Evolutionary conservation across 1,140 invertebrate species (phyloP), one percentile per base, ranked within the genome.

Genomic region (Pseudomyrmex flavicornis): DNA sequence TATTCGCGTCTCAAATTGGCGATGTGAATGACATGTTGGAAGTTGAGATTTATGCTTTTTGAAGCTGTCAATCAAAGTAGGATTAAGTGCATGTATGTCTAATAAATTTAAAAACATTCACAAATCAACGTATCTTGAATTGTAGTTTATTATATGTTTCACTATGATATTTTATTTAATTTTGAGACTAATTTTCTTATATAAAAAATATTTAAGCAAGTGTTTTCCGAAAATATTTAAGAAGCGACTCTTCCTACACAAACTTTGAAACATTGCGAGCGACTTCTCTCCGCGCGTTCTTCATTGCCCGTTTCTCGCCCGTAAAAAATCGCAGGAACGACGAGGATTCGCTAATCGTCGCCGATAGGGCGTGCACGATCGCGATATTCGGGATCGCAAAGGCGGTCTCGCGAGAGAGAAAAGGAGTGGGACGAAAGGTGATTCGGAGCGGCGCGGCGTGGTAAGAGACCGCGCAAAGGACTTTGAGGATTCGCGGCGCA

Each of bases 401-500:
- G 83, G 84, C 80, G 63, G 46, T 2, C 46, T 73, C 15, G 22
- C 8, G 15, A 48, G 17, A 74, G 58, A 74, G 58, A 56, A 82
- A 68, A 82, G 73, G 58, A 50, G 1, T 44, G 3, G 22, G n/a
- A 52, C 5, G n/a, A 10, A 17, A 22, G 54, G 83, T 68, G 74
- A 50, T 52, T 54, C 59, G 54, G 44, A 74, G 66, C 69, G 83
- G 65, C 48, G 3, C 26, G 26, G 35, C 35, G 35, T 35, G 35
- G 35, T 62, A 44, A 82, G 82, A 46, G 77, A 88, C 35, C 35
- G 74, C 77, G 83, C 80, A 66, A 76, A 85, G 79, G 69, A 88
- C 82, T 91, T 35, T 90, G 90, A 91, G 90, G 90, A 91, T 91
- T 91, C 86, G 90, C 88, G 88, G 91, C 90, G 91, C 91, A 94